Evolutionary conservation across 2,797 vertebrate genomes (phyloP).

Genomic region (Emys orbicularis): DNA sequence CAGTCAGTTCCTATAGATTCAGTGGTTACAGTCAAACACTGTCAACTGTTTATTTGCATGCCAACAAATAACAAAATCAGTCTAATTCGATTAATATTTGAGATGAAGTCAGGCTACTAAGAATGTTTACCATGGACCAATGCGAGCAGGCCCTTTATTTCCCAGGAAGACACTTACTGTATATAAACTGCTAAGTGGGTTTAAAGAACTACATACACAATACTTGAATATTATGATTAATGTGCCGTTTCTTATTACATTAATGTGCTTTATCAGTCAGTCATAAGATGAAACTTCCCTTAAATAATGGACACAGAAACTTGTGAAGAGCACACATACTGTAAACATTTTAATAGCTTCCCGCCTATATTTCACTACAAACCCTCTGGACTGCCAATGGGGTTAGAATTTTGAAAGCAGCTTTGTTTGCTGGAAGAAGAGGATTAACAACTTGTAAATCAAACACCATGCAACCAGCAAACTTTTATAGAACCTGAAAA

Average conservation of each 20-base stretch:
- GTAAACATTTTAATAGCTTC: background rate
- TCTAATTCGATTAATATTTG: background rate
- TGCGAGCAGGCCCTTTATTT: background rate
- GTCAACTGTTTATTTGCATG: background rate
- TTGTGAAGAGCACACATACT: background rate
- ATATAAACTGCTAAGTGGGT: background rate
- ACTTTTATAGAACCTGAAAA: background rate
- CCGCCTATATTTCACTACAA: background rate
- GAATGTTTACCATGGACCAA: background rate
- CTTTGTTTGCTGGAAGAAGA: background rate
- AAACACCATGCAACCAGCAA: slow-evolving; percentile 6
- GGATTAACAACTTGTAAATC: background rate
- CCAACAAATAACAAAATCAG: background rate
- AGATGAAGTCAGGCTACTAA: background rate
- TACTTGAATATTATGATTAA: background rate
- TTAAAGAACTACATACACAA: background rate
- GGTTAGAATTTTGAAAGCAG: background rate
- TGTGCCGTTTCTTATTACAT: background rate
- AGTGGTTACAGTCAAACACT: background rate
- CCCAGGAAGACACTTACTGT: background rate
- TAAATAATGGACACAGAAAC: background rate
- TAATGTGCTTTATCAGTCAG: background rate
- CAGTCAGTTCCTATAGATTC: background rate
- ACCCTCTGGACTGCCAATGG: background rate
- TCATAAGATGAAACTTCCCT: background rate